Evolutionary conservation across 2,888 invertebrate genomes (phyloP).

Genomic region (Melinopterus prodromus): DNA sequence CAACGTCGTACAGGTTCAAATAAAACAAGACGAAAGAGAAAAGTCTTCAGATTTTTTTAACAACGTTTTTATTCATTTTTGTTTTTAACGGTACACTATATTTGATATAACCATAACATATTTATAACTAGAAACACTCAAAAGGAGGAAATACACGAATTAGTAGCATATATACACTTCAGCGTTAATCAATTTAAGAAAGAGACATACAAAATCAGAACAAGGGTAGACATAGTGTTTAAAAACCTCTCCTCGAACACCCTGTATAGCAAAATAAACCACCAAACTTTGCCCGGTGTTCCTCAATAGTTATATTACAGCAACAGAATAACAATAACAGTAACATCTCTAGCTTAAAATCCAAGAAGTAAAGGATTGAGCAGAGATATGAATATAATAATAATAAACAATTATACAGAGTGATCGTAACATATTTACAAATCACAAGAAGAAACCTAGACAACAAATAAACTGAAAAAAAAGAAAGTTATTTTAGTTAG

Average conservation of each 20-base stretch:
- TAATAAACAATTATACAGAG: too few relatives aligned
- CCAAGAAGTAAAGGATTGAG: not conserved
- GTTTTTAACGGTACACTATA: not conserved
- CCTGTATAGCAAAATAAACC: too few relatives aligned
- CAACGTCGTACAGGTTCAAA: too few relatives aligned
- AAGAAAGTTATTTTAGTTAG: not conserved
- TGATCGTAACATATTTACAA: too few relatives aligned
- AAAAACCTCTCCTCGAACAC: too few relatives aligned
- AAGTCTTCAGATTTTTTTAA: not conserved
- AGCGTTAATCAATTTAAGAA: not conserved
- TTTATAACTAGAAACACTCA: not conserved
- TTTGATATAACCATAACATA: not conserved
- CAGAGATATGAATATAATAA: not conserved
- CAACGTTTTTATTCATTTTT: not conserved
- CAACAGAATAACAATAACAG: not conserved
- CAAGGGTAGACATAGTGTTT: too few relatives aligned
- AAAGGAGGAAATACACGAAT: not conserved
- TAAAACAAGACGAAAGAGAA: too few relatives aligned
- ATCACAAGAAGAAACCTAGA: too few relatives aligned
- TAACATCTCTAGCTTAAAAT: not conserved
- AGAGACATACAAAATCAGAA: not conserved
- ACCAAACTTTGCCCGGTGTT: too few relatives aligned
- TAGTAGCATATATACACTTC: not conserved
- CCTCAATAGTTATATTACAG: too few relatives aligned
- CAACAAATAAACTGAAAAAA: too few relatives aligned